phyloP scores from a whole-genome alignment of 2,888 invertebrate species.

The Drosophila paranaensis region DNA sequence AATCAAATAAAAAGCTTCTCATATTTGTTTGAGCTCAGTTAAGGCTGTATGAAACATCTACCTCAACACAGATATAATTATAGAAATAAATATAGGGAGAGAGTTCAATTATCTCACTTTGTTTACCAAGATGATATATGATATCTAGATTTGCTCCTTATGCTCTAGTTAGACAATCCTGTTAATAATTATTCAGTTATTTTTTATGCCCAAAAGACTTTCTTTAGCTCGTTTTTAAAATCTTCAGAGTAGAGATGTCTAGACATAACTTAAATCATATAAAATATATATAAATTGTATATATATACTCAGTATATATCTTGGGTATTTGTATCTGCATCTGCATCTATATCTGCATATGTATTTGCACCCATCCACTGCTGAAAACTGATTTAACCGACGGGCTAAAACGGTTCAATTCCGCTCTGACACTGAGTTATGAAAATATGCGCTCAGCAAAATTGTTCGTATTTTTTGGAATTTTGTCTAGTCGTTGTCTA shows the following conservation, averaged over 20 bases:
- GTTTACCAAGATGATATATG: no score
- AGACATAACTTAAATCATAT: neutral
- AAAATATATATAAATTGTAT: neutral
- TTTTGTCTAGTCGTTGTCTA: conserved; percentile 62
- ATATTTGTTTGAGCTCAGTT: no score
- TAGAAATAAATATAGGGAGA: no score
- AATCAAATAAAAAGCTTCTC: no score
- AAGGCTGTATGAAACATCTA: no score
- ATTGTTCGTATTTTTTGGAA: conserved; percentile 27
- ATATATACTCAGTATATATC: neutral
- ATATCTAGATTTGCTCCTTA: no score
- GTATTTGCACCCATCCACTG: neutral
- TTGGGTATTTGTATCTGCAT: neutral
- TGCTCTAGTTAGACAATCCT: no score
- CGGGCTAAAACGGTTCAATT: conserved; percentile 8
- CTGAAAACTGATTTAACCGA: conserved; percentile 19
- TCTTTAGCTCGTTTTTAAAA: no score
- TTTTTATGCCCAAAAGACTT: no score
- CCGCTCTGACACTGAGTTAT: neutral
- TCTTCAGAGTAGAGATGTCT: neutral
- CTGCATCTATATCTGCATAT: neutral
- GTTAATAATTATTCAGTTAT: no score
- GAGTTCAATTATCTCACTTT: no score
- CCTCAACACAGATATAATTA: no score
- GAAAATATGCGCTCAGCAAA: conserved; percentile 7